Evolutionary conservation across 1,140 invertebrate species (phyloP), one percentile per base, ranked within the genome.

Genomic region (Galendromus occidentalis): DNA sequence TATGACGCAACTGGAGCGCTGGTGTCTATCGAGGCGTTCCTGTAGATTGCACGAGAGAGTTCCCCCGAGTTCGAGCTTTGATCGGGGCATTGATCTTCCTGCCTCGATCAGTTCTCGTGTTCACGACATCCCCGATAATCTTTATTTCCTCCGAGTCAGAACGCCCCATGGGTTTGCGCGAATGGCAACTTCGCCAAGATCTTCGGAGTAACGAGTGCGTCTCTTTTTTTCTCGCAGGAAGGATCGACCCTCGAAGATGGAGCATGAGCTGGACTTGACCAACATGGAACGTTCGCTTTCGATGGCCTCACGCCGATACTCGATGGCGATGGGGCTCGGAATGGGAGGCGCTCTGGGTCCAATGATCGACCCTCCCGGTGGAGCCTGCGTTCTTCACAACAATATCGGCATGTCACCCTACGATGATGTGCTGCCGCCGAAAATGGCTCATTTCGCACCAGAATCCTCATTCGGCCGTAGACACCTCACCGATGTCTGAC

Each of bases 211-310:
- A n/a, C n/a, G n/a, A n/a, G n/a, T n/a, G n/a, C 33, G 9, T 4
- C 9, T 39, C 9, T 39, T 9, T 39, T 39, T 6, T 9, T 18
- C 9, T 22, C 33, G 6, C 22, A 59, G 51, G 22, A 59, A 59
- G 22, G 33, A 59, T 33, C 51, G 51, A 33, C 51, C 51, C 25
- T 59, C 51, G 51, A 59, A 59, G 51, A 59, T 59, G 51, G 51
- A 59, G 51, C 51, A 59, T 59, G 51, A 59, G 25, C 51, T 59
- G 51, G 51, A 59, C 51, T 33, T 59, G 51, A 59, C 25, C 22
- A 59, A 25, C 33, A 59, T 59, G 51, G 51, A 59, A 25, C 51
- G 51, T 5, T 59, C 51, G 51, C 22, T 59, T 25, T 59, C 51
- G 51, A 25, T 59, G 12, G 51, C 51, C 51, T 59, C 51, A 4